Evolutionary conservation across 2,113 vertebrate species (phyloP).

Genomic region (Myrmophylax atrothorax): DNA sequence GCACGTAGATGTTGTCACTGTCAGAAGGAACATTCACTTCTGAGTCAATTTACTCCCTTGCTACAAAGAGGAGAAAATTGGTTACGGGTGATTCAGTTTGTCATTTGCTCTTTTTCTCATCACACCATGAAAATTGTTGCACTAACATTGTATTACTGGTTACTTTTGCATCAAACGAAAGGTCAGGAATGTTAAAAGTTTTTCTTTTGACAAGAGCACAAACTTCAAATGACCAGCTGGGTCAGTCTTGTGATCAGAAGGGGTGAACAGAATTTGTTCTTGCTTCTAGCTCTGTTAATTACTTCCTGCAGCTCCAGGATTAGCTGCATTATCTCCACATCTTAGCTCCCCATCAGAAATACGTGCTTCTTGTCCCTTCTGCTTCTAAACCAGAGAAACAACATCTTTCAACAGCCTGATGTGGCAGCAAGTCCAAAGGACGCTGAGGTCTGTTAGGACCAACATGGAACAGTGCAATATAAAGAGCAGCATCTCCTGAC

Average conservation of each 20-base stretch:
- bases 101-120: slow-evolving; percentile 44
- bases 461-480: fast-evolving
- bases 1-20: neutral
- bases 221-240: neutral
- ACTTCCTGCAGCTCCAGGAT: neutral
- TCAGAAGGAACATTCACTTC: neutral
- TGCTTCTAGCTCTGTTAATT: neutral
- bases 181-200: neutral
- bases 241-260: neutral
- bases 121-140: neutral
- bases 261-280: neutral
- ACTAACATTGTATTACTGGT: neutral
- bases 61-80: slow-evolving; percentile 7
- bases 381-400: neutral
- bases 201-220: neutral
- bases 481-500: neutral
- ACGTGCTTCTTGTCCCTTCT: neutral
- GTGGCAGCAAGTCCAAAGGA: neutral
- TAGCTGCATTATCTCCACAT: neutral
- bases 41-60: slow-evolving; percentile 21
- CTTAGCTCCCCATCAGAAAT: neutral
- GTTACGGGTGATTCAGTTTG: slow-evolving; percentile 35
- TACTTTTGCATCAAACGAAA: neutral
- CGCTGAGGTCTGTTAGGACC: fast-evolving
- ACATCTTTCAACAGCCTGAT: neutral